Evolutionary conservation across 2,888 invertebrate genomes (phyloP), one percentile per base, ranked within the genome.

Genomic region (Gymnosoma rotundatum): DNA sequence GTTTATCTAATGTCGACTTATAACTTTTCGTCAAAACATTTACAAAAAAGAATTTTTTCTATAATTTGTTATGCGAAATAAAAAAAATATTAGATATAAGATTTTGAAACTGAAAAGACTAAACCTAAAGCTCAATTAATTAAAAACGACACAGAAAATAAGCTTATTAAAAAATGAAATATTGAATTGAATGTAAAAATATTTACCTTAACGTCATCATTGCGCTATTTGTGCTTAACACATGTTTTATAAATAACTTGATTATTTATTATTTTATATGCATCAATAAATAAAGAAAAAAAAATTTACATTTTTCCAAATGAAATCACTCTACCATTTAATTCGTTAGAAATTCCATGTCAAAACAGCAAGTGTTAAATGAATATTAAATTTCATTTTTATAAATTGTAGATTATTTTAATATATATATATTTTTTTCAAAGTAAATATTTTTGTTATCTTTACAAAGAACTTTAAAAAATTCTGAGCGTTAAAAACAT

Each of bases 331-430:
- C 50, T 18, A 52, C 18, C 20, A 9, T 52, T 52, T 18, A 18
- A 52, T 54, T 52, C 60, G 48, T 12, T 45, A 54, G 52, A 21
- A 25, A 56, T 45, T 58, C n/a, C 4, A 64, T 48, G 12, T 16
- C 48, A 56, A 64, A 58, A 72, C 63, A 78, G 63, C 66, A 66
- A 79, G 72, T 79, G 52, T 58, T 66, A 32, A 66, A 64, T 50
- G 12, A 58, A 70, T 74, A 64, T 64, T 42, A 18, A 63, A 63
- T 78, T 78, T 56, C 63, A 48, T 78, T 64, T 50, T 64, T 52
- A 52, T n/a, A 48, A 48, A 25, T 9, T 21, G 12, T 64, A 50
- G 21, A 50, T 50, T 32, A 64, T 32, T 50, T 64, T 18, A 50
- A 64, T 32, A 50, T 18, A 32, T 64, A 14, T 64, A n/a, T 54